Base-by-base conservation (phyloP, 1,140 invertebrate genomes). In the Heliconius hermathena region DNA sequence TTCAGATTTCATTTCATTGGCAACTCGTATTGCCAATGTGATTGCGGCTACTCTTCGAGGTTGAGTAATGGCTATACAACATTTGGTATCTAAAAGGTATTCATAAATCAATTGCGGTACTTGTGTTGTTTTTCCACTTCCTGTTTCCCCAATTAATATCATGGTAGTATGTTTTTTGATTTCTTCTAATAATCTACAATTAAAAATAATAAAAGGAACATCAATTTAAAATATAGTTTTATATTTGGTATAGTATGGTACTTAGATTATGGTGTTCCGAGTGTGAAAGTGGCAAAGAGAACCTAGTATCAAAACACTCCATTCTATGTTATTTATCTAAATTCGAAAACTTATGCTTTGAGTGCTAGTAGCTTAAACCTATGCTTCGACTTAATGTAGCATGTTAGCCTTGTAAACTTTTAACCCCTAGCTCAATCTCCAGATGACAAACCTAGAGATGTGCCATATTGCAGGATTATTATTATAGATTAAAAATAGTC, bases 101-200 rank as follows among this genome's bases (percentile, higher is more conserved):
- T 99, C 98, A 89, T 98, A 96, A 3, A 99, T 95, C 94, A 99
- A 98, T 90, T 98, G 98, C n/a, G 97, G 97, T 84, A 98, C 97
- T 90, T 98, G 99, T 75, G 99, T 99, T 18, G 99, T 99, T 95
- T 99, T 99, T 0, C 99, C 99, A 90, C 98, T 99, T 18, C 99
- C 98, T 73, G 98, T 99, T 95, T 99, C 99, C 90, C 99, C 99
- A 95, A 99, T 99, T 84, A 99, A 97, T 84, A 99, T 99, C 22
- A 99, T 94, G 52, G 92, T 94, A 38, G 86, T 79, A 81, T 93
- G 90, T 82, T 94, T 95, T 71, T 83, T 92, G 78, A 95, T 91
- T 84, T 95, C 94, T 88, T 94, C 93, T 79, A 95, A 78, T 41
- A 95, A 82, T 78, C 94, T 95, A 81, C 57, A 84, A 81, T 74